These are phyloP conservation scores for Lissocephala sabroskyi DNA, from an alignment of 2,888 invertebrate genomes.

Conservation along the genomic window DNA sequence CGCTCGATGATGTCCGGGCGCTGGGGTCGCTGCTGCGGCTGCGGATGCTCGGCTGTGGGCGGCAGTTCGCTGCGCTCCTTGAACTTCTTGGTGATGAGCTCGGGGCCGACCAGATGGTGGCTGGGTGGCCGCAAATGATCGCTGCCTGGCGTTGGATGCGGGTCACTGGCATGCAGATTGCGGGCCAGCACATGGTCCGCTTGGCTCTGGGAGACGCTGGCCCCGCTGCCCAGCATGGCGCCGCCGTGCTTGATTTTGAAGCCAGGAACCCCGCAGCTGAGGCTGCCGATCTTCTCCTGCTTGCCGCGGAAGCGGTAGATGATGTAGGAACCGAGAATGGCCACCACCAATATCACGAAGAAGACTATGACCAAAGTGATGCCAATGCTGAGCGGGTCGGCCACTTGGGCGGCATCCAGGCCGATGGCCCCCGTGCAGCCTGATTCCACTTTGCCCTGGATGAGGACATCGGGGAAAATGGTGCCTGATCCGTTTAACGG, in stretches of 20 bases:
- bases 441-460: constrained; percentile 81
- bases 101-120: constrained; percentile 87
- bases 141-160: constrained; percentile 76
- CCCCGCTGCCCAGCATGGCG: constrained; percentile 79
- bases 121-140: constrained; percentile 30
- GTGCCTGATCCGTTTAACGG: constrained; percentile 91
- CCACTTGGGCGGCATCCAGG: constrained; percentile 83
- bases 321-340: constrained; percentile 92
- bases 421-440: constrained; percentile 86
- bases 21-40: constrained; percentile 81
- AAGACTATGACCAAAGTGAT: constrained; percentile 95
- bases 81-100: constrained; percentile 89
- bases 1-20: constrained; percentile 95
- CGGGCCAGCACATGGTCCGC: constrained; percentile 80
- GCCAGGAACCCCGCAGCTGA: constrained; percentile 79
- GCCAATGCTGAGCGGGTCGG: constrained; percentile 92
- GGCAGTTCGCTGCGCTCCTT: constrained; percentile 86
- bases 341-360: constrained; percentile 90
- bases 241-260: constrained; percentile 84
- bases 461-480: constrained; percentile 81
- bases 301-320: constrained; percentile 91
- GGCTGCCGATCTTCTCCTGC: constrained; percentile 84
- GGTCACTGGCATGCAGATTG: constrained; percentile 80
- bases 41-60: constrained; percentile 77
- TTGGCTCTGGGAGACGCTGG: constrained; percentile 79